Evolutionary conservation across 2,797 vertebrate species (phyloP).

Genomic region (Alauda arvensis): DNA sequence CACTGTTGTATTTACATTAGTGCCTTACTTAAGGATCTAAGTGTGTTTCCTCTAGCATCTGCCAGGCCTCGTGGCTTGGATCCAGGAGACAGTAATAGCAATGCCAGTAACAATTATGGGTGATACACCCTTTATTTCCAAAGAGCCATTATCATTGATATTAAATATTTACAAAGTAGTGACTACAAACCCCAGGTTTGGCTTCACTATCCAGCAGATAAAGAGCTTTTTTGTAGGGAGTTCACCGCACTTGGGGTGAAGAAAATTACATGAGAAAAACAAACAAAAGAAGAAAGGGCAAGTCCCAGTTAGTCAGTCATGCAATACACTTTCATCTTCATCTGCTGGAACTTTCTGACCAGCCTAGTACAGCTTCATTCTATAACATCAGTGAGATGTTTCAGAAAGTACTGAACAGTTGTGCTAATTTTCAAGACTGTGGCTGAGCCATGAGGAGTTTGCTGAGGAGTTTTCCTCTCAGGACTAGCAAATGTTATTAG

Average conservation of each 20-base stretch:
- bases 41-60: neutral
- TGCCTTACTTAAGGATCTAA: conserved; percentile 1
- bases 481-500: neutral
- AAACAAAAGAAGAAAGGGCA: neutral
- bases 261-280: neutral
- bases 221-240: neutral
- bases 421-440: neutral
- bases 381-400: neutral
- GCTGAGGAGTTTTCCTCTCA: neutral
- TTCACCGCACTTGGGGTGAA: neutral
- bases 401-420: neutral
- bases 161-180: conserved; percentile 49
- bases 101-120: conserved; percentile 35
- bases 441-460: neutral
- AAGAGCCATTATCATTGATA: conserved; percentile 13
- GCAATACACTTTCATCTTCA: neutral
- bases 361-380: neutral
- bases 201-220: neutral
- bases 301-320: neutral
- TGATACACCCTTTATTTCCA: neutral
- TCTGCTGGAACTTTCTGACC: neutral
- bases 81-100: conserved; percentile 14
- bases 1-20: neutral
- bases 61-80: neutral
- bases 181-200: neutral